Evolutionary conservation across 2,113 vertebrate genomes (phyloP), one percentile per base, ranked within the genome.

Genomic region (Charadrius vociferus): DNA sequence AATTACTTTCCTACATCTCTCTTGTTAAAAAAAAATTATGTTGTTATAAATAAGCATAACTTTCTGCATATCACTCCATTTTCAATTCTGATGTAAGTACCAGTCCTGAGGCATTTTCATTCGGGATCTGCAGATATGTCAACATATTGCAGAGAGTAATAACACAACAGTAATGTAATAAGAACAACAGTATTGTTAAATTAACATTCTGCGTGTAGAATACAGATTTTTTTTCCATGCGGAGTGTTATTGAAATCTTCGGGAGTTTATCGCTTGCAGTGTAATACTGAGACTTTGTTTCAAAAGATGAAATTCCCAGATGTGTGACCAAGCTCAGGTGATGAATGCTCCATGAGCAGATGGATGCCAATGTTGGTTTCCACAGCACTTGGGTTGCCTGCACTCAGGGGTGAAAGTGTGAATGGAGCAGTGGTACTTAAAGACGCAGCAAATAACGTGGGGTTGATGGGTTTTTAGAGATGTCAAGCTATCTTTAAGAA

Each of bases 261-360:
- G 21, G 15, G 26, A 9, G 5, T 45, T 71, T 39, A 30, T 56
- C 18, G 39, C 15, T 55, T 47, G 19, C 19, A 45, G 18, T 24
- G 37, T 32, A 66, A 50, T 53, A 36, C 3, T 30, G 34, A 62
- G 70, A n/a, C 15, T 10, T 8, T 18, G 5, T n/a, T 78, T 92
- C 22, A 56, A 74, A 66, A 53, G 52, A 39, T 9, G 21, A 74
- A 65, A 39, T 50, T 22, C 27, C 29, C 27, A 62, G n/a, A 62
- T 26, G 15, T 0, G 0, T 12, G 29, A 27, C 34, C 13, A 24
- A 71, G 19, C 8, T 36, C 4, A 4, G 11, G 0, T 22, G 47
- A 16, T 1, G 2, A 62, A 66, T 6, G 19, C 9, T 34, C 1
- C 30, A 12, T 3, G 6, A 74, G 11, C 6, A 45, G 10, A 29